Evolutionary conservation across 2,113 vertebrate species (phyloP), one percentile per base, ranked within the genome.

Genomic region (Barbus barbus): DNA sequence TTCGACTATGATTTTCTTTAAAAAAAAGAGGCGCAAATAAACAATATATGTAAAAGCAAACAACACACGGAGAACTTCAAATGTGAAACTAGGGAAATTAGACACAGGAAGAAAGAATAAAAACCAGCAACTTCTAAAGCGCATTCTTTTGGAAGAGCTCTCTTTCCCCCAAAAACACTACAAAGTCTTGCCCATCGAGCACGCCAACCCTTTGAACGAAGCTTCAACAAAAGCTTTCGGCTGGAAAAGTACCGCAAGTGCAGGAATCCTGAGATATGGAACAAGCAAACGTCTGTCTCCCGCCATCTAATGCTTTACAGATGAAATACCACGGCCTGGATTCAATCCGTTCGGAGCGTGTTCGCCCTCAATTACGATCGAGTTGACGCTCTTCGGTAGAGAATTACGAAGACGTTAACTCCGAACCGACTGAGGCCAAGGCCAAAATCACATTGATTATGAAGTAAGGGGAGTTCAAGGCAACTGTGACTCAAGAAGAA

Each of bases 241-340:
- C 80, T 58, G 85, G 78, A 89, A 82, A 84, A 85, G 89, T 89
- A 89, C 89, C 90, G 46, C 89, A 90, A 92, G 91, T 90, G 90
- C 90, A 86, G 90, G 89, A 83, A 92, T 94, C 93, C 93, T 94
- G 93, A 94, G 93, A 93, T 93, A 91, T 89, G 85, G 90, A 92
- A 91, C 90, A 88, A 91, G 89, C 82, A 58, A 88, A 65, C 46
- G 81, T 63, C 65, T 61, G 61, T 81, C 81, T 85, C 81, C 73
- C 74, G 74, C 87, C 46, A 76, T 85, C 83, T 76, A 41, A 85
- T 26, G 51, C 76, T 87, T 83, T 73, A 56, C 80, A 78, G 86
- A 85, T 85, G 81, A 81, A 85, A 89, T 80, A 65, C 80, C 51
- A 41, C 12, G 41, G 77, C 24, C 69, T 33, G 83, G 83, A 82